A percentile compares a stretch with the other conserved stretches of the same genome.
Evolutionary conservation across 2,113 vertebrate species (phyloP).

Genomic region (Danio rerio): DNA sequence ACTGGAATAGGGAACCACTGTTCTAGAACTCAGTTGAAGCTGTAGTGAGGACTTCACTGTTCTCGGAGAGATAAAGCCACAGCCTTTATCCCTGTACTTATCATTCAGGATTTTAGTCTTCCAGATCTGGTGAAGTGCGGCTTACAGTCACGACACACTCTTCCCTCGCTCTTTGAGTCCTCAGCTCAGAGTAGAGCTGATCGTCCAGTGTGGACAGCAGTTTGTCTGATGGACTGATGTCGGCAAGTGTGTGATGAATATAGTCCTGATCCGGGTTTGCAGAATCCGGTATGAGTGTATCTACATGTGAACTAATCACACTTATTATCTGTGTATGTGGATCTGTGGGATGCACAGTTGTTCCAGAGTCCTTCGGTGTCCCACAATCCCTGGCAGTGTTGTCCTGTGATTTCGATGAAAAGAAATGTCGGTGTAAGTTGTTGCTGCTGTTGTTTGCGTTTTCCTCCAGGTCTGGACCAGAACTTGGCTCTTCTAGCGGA

Average conservation of each 20-base stretch:
- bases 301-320: background rate
- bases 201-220: slow-evolving; percentile 70
- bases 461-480: slow-evolving; percentile 46
- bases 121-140: slow-evolving; percentile 67
- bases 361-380: background rate
- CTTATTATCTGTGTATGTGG: background rate
- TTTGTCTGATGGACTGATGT: slow-evolving; percentile 70
- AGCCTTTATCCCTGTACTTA: background rate
- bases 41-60: background rate
- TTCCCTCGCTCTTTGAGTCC: slow-evolving; percentile 52
- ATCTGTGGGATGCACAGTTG: background rate
- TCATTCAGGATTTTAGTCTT: slow-evolving; percentile 58
- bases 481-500: background rate
- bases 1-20: no score
- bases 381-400: background rate
- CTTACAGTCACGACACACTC: slow-evolving; percentile 58
- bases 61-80: background rate
- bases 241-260: slow-evolving; percentile 8
- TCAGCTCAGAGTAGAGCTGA: slow-evolving; percentile 69
- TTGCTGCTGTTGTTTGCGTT: slow-evolving; percentile 75
- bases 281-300: background rate
- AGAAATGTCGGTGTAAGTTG: slow-evolving; percentile 69
- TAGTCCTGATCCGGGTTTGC: background rate
- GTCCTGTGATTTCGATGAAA: slow-evolving; percentile 20
- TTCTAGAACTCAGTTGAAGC: background rate